phyloP scores from a whole-genome alignment of 2,888 invertebrate species.

The Stenichneumon culpator region DNA sequence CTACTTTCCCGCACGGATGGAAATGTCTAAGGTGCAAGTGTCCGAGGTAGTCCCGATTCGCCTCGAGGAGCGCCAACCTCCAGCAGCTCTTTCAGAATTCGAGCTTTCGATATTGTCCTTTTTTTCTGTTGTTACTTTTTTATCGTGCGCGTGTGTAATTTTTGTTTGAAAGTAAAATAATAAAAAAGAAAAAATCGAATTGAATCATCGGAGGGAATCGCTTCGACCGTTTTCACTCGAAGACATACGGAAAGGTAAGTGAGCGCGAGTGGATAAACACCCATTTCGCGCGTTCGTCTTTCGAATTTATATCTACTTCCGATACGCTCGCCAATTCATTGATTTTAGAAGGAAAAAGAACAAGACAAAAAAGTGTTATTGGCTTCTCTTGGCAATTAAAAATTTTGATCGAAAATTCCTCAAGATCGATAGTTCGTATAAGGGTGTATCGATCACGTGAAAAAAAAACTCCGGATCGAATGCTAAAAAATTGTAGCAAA shows the following conservation, averaged over 20 bases:
- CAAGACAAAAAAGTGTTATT: too few relatives aligned
- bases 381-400: too few relatives aligned
- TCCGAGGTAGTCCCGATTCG: slow-evolving; percentile 51
- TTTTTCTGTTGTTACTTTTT: not conserved
- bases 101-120: not conserved
- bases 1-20: slow-evolving; percentile 32
- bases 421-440: too few relatives aligned
- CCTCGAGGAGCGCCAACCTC: slow-evolving; percentile 39
- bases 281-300: too few relatives aligned
- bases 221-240: not conserved
- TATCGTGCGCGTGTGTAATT: not conserved
- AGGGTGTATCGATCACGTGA: too few relatives aligned
- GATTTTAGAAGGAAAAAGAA: too few relatives aligned
- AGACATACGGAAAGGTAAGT: not conserved
- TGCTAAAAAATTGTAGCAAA: too few relatives aligned
- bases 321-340: too few relatives aligned
- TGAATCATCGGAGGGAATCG: not conserved
- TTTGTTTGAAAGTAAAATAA: not conserved
- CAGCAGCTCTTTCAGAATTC: slow-evolving; percentile 8
- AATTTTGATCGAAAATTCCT: too few relatives aligned
- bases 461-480: too few relatives aligned
- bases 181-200: not conserved
- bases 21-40: slow-evolving; percentile 55
- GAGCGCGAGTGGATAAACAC: not conserved
- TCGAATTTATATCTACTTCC: too few relatives aligned